These are phyloP conservation scores for Cryptomyrus ogoouensis DNA, from an alignment of 2,113 vertebrate species.

Conservation along the genomic window DNA sequence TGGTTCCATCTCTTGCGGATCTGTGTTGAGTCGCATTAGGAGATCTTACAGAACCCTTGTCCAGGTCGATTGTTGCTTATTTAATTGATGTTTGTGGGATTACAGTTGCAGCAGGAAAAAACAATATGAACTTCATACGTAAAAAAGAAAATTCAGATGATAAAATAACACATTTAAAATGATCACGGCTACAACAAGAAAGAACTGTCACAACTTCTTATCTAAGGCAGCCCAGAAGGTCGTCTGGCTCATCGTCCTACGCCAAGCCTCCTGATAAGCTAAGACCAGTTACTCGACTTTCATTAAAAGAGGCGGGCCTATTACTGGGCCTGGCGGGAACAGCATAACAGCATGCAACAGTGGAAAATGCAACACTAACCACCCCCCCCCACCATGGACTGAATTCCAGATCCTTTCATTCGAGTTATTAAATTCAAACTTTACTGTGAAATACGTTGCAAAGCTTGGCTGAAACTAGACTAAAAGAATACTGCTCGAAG, in stretches of 20 bases:
- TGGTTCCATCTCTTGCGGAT: not conserved
- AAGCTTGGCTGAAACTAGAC: not conserved
- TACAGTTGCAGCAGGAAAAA: not conserved
- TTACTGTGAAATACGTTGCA: not conserved
- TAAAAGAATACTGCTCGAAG: not conserved
- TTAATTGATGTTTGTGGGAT: not conserved
- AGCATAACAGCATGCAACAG: not conserved
- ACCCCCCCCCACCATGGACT: not conserved
- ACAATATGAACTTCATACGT: not conserved
- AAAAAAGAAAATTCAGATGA: not conserved
- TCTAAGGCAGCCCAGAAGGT: slow-evolving; percentile 17
- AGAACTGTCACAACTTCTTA: slow-evolving; percentile 14
- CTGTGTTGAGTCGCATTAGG: not conserved
- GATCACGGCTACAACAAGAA: not conserved
- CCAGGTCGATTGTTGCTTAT: not conserved
- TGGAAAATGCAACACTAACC: not conserved
- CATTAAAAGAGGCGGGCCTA: slow-evolving; percentile 43
- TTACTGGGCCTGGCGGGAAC: not conserved
- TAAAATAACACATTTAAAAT: not conserved
- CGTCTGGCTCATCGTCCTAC: not conserved
- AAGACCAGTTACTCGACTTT: slow-evolving; percentile 41
- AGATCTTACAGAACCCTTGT: not conserved
- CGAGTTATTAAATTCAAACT: not conserved
- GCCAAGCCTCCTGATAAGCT: slow-evolving; percentile 29
- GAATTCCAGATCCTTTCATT: not conserved